A percentile compares a stretch with the other conserved stretches of the same genome.
Conservation (phyloP, 2,797 vertebrate genomes). For the Lycodopsis pacificus region DNA sequence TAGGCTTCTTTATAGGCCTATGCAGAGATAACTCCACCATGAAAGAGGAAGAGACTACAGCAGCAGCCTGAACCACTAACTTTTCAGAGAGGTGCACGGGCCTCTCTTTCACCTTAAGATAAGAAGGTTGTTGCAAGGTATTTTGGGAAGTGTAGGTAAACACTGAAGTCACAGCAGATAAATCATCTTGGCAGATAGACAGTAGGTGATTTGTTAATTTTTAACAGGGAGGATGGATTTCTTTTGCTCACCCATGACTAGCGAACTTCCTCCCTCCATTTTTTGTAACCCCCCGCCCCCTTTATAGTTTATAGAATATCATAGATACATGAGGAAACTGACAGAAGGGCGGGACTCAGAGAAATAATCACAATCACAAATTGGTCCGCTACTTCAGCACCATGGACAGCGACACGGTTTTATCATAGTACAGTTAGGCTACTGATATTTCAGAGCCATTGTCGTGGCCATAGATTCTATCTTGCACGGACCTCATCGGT, state of each 20-base stretch:
- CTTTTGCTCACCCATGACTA: not conserved
- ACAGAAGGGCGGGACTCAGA: too few species aligned
- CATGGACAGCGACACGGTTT: too few species aligned
- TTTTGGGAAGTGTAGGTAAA: conserved; percentile 1
- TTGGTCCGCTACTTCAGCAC: too few species aligned
- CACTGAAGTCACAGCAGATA: conserved; percentile 7
- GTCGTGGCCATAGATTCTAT: too few species aligned
- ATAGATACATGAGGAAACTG: not conserved
- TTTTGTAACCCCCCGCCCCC: not conserved
- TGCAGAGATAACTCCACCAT: conserved; percentile 23
- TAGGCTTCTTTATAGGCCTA: conserved; percentile 14
- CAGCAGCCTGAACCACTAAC: conserved; percentile 24
- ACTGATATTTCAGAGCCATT: too few species aligned
- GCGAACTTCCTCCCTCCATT: not conserved
- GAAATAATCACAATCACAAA: too few species aligned
- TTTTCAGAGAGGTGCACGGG: not conserved
- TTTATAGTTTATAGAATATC: not conserved
- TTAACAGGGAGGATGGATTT: not conserved
- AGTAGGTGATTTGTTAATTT: not conserved
- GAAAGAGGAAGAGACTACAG: conserved; percentile 19
- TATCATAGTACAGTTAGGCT: too few species aligned
- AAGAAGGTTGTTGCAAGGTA: conserved; percentile 10
- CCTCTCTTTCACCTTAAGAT: conserved; percentile 14
- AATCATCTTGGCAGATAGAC: conserved; percentile 15
- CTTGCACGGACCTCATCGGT: too few species aligned